phyloP scores from a whole-genome alignment of 37 sponge, comb jelly and placozoan genomes.

The Ianthella basta region DNA sequence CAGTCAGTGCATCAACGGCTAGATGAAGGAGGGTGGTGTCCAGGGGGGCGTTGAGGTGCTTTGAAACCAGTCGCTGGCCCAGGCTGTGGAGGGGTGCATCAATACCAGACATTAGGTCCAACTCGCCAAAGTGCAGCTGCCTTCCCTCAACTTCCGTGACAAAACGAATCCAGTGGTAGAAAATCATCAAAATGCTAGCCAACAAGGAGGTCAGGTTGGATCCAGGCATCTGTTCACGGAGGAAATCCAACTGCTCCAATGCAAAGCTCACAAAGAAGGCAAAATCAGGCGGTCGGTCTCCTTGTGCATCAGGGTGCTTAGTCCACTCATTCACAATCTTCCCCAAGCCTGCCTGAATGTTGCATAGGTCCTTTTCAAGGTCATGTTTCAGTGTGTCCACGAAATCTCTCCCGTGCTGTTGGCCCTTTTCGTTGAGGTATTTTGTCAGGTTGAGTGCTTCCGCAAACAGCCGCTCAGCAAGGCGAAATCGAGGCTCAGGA shows the following conservation, averaged over 20 bases:
- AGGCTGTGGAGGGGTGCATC: constrained; percentile 11
- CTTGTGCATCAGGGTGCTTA: constrained; percentile 25
- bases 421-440: constrained; percentile 5
- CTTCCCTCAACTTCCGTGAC: constrained; percentile 13
- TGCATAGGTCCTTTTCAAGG: constrained; percentile 75
- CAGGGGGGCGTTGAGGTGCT: constrained; percentile 35
- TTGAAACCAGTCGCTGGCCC: constrained; percentile 50
- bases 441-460: constrained; percentile 21
- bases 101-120: too few species aligned
- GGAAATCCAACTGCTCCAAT: constrained; percentile 56
- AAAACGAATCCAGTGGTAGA: constrained; percentile 62
- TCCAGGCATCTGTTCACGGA: constrained; percentile 50
- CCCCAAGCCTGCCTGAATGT: constrained; percentile 65
- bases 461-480: neutral
- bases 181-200: constrained; percentile 53
- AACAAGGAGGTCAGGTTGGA: constrained; percentile 45
- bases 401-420: constrained; percentile 26
- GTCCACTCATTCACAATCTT: constrained; percentile 53
- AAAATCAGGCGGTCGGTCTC: constrained; percentile 47
- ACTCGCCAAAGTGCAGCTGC: constrained; percentile 12
- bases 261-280: constrained; percentile 55
- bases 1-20: constrained; percentile 46
- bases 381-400: constrained; percentile 54
- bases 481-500: constrained; percentile 11
- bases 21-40: constrained; percentile 71